Evolutionary conservation across 64 coral and sea anemone genomes (phyloP).

Genomic region (Porites australiensis): DNA sequence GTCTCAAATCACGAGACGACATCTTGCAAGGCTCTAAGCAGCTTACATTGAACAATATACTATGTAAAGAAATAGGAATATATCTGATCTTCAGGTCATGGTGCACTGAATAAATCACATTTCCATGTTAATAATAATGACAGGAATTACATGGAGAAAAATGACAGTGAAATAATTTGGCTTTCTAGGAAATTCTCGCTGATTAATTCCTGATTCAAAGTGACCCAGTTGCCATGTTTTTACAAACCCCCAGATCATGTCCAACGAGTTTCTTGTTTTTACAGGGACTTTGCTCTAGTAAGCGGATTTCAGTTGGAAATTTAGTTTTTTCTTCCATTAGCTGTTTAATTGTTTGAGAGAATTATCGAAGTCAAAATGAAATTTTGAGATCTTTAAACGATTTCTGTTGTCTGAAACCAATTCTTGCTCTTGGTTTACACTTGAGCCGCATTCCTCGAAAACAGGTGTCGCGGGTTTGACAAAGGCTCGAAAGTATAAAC

Average conservation of each 20-base stretch:
- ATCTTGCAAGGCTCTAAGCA: constrained; percentile 20
- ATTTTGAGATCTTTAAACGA: constrained; percentile 10
- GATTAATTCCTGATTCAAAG: neutral
- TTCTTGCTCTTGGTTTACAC: constrained; percentile 40
- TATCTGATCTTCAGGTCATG: constrained; percentile 1
- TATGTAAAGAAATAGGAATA: neutral
- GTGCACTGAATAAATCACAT: neutral
- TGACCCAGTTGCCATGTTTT: constrained; percentile 11
- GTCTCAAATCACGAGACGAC: neutral
- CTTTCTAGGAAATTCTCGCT: neutral
- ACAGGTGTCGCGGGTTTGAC: constrained; percentile 20
- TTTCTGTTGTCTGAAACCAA: constrained; percentile 12
- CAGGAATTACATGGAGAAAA: constrained; percentile 3
- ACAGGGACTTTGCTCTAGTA: constrained; percentile 26
- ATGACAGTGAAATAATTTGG: neutral
- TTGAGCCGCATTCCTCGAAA: constrained; percentile 11
- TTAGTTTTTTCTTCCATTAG: constrained; percentile 42
- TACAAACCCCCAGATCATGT: constrained; percentile 47
- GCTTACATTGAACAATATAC: constrained; percentile 16
- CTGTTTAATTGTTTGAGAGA: constrained; percentile 32
- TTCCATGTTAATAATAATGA: neutral
- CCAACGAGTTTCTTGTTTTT: constrained; percentile 40
- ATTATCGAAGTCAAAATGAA: constrained; percentile 28
- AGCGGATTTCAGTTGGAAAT: constrained; percentile 35
- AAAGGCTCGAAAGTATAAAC: constrained; percentile 7